phyloP scores from a whole-genome alignment of 2,113 vertebrate species.

The Hippocampus zosterae region DNA sequence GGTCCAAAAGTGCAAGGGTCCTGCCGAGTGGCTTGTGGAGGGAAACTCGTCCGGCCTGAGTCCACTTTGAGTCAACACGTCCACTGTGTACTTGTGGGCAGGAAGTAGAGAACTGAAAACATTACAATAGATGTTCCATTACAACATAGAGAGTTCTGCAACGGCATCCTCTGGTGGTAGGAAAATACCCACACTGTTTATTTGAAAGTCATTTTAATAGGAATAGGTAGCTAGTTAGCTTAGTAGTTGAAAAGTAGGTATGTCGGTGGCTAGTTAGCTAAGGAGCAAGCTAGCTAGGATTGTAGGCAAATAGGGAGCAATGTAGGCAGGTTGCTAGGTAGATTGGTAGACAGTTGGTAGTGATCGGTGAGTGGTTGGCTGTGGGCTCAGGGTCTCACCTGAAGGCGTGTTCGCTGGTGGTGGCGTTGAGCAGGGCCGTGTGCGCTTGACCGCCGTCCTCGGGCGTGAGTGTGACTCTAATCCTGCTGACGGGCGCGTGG shows the following conservation, averaged over 20 bases:
- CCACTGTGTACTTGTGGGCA: conserved; percentile 82
- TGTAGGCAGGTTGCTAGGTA: too few species aligned
- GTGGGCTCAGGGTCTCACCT: conserved; percentile 72
- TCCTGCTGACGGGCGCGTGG: conserved; percentile 77
- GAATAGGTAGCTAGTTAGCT: too few species aligned
- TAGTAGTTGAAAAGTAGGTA: too few species aligned
- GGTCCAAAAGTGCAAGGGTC: conserved; percentile 84
- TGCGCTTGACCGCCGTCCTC: conserved; percentile 66
- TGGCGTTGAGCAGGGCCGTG: conserved; percentile 78
- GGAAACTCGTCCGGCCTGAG: conserved; percentile 75
- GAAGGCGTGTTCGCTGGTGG: conserved; percentile 79
- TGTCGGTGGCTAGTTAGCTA: neutral
- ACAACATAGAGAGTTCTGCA: neutral
- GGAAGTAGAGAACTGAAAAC: conserved; percentile 80
- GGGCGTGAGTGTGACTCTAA: conserved; percentile 79
- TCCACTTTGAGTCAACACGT: conserved; percentile 82
- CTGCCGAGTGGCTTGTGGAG: conserved; percentile 81
- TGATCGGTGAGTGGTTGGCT: neutral
- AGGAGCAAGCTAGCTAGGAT: neutral
- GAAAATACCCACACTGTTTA: neutral
- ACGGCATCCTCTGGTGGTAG: conserved; percentile 26
- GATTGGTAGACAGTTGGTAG: neutral
- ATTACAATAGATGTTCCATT: neutral
- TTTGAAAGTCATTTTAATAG: too few species aligned
- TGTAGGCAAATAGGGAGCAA: too few species aligned